Conservation (phyloP, 2,888 invertebrate species). For the Diploptera punctata region DNA sequence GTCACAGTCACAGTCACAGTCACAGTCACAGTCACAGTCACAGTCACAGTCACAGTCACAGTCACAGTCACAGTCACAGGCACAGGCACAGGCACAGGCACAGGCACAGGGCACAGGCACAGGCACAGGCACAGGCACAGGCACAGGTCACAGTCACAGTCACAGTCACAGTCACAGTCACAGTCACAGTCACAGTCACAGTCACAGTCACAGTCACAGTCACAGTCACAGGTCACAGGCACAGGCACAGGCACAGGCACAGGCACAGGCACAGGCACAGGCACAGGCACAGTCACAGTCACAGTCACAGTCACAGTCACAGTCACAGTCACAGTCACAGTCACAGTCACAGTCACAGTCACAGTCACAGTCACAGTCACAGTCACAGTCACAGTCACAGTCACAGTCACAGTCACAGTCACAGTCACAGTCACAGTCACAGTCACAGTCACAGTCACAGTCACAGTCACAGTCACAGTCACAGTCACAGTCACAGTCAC, state of each 20-base stretch:
- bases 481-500: background rate
- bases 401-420: background rate
- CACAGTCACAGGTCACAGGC: background rate
- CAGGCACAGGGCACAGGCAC: no score
- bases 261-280: background rate
- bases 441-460: background rate
- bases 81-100: background rate
- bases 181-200: background rate
- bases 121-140: background rate
- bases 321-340: background rate
- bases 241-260: background rate
- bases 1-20: background rate
- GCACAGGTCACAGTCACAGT: background rate
- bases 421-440: background rate
- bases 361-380: background rate
- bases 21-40: background rate
- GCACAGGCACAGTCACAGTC: background rate
- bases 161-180: background rate
- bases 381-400: background rate
- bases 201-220: background rate
- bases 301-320: background rate
- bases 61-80: background rate
- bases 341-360: background rate
- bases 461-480: background rate
- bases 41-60: background rate